Evolutionary conservation across 2,888 invertebrate species (phyloP), one percentile per base, ranked within the genome.

Genomic region (Ophion ventricosus): DNA sequence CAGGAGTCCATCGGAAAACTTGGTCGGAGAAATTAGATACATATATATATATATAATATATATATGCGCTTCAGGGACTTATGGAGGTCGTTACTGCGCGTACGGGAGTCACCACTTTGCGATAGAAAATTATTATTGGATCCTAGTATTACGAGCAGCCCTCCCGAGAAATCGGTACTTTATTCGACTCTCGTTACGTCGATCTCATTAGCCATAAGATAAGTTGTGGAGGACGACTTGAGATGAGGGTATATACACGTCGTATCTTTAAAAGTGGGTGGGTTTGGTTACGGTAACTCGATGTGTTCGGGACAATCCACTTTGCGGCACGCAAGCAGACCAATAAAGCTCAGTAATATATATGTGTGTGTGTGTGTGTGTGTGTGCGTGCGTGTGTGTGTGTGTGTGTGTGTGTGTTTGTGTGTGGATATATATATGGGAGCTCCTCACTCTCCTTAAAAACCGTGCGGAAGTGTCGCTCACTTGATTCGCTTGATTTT

Each of bases 321-420:
- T 86, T 87, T 87, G 86, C 83, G 82, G 82, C 84, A 86, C 86
- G 86, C 83, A 82, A 86, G 59, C 78, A 56, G 79, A 79, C 79
- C 80, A 86, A 84, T 82, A 84, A 86, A 86, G 67, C 59, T n/a
- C 64, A 61, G 14, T 1, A 14, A 14, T 14, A 14, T 14, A 14
- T 43, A 43, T 43, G 1, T 40, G 57, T 57, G 49, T 64, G n/a
- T 49, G 10, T 56, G 25, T 43, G 20, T 54, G 40, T 40, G 64
- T 29, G 54, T 17, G 20, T 23, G 29, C 7, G 35, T 35, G 35
- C 7, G 35, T n/a, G n/a, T n/a, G n/a, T 43, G 1, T 40, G 57
- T 57, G 49, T 64, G n/a, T 49, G 10, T 56, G 25, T 43, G 20
- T 54, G 40, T 40, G 64, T 29, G 54, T 17, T n/a, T 23, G 29